These are phyloP conservation scores for Vanessa atalanta DNA, from an alignment of 1,140 invertebrate species.

Conservation along the genomic window DNA sequence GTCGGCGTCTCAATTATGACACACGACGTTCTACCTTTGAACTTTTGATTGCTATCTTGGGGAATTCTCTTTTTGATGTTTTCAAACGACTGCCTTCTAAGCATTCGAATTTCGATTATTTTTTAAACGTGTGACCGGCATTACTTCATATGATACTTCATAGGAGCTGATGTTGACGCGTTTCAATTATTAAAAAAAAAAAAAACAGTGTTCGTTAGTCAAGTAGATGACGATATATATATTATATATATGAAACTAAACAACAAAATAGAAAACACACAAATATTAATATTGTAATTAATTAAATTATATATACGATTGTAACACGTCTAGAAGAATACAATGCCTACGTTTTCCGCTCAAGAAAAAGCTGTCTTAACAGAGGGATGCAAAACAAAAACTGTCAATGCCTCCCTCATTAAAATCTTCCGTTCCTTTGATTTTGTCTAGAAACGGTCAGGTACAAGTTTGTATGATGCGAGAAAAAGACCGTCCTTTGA, in stretches of 20 bases:
- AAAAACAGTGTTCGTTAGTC: too few relatives aligned
- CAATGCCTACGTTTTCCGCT: slow-evolving; percentile 25
- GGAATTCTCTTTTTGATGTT: slow-evolving; percentile 19
- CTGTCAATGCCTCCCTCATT: slow-evolving; percentile 73
- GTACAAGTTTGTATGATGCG: slow-evolving; percentile 57
- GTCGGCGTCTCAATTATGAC: slow-evolving; percentile 67
- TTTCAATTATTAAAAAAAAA: too few relatives aligned
- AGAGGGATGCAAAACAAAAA: slow-evolving; percentile 67
- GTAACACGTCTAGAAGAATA: slow-evolving; percentile 27
- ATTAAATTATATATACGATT: slow-evolving; percentile 3
- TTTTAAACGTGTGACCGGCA: neutral
- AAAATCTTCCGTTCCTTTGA: slow-evolving; percentile 79
- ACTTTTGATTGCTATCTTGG: slow-evolving; percentile 66
- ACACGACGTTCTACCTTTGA: slow-evolving; percentile 69
- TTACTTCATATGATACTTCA: neutral
- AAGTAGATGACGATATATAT: too few relatives aligned
- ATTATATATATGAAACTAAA: too few relatives aligned
- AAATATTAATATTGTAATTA: neutral
- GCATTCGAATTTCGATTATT: neutral
- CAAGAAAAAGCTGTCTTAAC: slow-evolving; percentile 33
- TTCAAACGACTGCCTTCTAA: neutral
- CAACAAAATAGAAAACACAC: neutral
- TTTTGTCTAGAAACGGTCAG: slow-evolving; percentile 73
- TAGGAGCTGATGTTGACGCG: too few relatives aligned
- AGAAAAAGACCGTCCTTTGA: slow-evolving; percentile 70